phyloP scores from a whole-genome alignment of 2,113 vertebrate genomes.

The Gavialis gangeticus region DNA sequence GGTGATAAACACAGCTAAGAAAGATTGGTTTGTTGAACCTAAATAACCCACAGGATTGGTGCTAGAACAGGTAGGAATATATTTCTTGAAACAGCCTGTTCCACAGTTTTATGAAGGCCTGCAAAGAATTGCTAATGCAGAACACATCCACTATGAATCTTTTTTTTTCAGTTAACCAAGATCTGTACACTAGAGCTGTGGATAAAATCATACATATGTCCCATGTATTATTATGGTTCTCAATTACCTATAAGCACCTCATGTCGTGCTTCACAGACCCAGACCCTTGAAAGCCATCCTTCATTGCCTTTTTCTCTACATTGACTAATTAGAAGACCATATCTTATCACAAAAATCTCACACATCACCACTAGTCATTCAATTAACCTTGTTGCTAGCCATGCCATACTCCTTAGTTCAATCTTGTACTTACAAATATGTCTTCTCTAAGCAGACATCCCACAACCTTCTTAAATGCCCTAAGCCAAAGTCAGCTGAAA shows the following conservation, averaged over 20 bases:
- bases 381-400: neutral
- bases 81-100: neutral
- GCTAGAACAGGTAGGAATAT: neutral
- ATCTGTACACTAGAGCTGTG: neutral
- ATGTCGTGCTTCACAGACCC: neutral
- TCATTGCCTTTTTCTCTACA: neutral
- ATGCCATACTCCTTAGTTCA: neutral
- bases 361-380: accelerated
- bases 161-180: neutral
- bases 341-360: neutral
- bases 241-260: neutral
- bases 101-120: neutral
- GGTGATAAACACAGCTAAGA: neutral
- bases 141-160: neutral
- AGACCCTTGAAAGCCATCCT: neutral
- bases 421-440: neutral
- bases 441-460: neutral
- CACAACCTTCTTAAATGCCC: neutral
- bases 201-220: neutral
- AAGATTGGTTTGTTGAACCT: neutral
- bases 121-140: neutral
- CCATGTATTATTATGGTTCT: neutral
- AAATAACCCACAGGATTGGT: neutral
- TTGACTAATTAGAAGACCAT: neutral
- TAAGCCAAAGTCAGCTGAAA: neutral